Evolutionary conservation across 1,140 invertebrate genomes (phyloP).

Genomic region (Calephelis nemesis): DNA sequence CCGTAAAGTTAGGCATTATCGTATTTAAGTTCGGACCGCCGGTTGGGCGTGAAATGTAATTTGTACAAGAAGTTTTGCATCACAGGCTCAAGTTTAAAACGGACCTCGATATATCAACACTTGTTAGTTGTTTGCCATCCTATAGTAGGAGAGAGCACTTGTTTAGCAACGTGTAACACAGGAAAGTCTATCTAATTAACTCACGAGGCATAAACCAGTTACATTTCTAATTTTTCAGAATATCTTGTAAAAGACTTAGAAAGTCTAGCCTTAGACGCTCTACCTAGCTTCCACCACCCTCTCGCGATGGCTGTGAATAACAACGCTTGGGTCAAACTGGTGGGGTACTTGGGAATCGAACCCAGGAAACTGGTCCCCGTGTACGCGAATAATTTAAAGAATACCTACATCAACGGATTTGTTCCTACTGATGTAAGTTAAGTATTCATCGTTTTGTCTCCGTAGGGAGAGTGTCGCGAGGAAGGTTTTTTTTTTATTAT

Average conservation of each 20-base stretch:
- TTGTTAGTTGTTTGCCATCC: too few relatives aligned
- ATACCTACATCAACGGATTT: constrained; percentile 82
- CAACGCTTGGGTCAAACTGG: constrained; percentile 82
- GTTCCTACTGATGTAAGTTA: constrained; percentile 77
- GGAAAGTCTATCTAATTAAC: too few relatives aligned
- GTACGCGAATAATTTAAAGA: constrained; percentile 79
- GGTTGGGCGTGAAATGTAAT: too few relatives aligned
- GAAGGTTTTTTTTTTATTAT: too few relatives aligned
- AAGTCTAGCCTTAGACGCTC: constrained; percentile 80
- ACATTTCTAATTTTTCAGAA: constrained; percentile 36
- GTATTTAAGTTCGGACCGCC: too few relatives aligned
- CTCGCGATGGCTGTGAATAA: constrained; percentile 77
- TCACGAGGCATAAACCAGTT: neutral
- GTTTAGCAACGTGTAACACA: too few relatives aligned
- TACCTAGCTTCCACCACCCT: constrained; percentile 86
- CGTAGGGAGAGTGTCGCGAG: too few relatives aligned
- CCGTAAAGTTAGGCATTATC: too few relatives aligned
- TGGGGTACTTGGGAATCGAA: constrained; percentile 79
- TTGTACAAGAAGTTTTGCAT: too few relatives aligned
- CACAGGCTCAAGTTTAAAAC: too few relatives aligned
- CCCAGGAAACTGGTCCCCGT: constrained; percentile 80
- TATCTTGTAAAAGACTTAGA: constrained; percentile 77
- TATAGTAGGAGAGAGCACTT: too few relatives aligned
- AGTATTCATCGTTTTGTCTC: neutral
- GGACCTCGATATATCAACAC: too few relatives aligned